Conservation (phyloP, 1,140 invertebrate genomes). For the Steinernema feltiae region DNA sequence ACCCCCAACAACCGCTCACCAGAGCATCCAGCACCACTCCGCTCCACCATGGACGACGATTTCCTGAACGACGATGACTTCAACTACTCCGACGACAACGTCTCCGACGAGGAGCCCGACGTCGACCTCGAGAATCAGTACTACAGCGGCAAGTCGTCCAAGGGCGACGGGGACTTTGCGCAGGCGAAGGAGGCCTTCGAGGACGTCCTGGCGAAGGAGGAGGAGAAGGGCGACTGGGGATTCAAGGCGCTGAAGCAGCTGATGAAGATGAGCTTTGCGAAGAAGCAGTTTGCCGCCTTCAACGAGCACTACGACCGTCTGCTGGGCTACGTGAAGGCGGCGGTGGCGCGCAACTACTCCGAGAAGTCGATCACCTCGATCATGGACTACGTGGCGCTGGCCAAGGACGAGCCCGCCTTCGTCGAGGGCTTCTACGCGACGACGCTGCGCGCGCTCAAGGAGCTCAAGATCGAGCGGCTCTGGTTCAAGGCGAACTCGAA, state of each 20-base stretch:
- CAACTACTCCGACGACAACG: constrained; percentile 62
- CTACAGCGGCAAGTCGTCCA: constrained; percentile 96
- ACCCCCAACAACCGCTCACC: too few relatives aligned
- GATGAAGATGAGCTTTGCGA: constrained; percentile 99
- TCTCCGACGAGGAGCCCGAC: constrained; percentile 74
- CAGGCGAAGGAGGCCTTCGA: constrained; percentile 91
- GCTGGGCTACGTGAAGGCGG: constrained; percentile 90
- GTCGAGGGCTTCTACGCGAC: constrained; percentile 99
- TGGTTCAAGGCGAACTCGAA: constrained; percentile 99
- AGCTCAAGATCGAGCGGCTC: constrained; percentile 95
- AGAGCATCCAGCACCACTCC: neutral
- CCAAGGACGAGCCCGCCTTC: constrained; percentile 78
- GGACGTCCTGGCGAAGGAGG: constrained; percentile 76
- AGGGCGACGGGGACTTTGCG: constrained; percentile 75
- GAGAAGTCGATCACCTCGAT: constrained; percentile 99
- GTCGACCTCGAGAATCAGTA: constrained; percentile 99
- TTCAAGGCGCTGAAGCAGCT: constrained; percentile 99
- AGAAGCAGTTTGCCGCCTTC: constrained; percentile 67
- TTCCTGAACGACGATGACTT: constrained; percentile 38
- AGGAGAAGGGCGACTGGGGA: constrained; percentile 99
- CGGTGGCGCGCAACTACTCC: constrained; percentile 95
- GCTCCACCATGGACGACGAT: constrained; percentile 22
- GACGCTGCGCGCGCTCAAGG: constrained; percentile 90
- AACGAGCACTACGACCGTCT: constrained; percentile 89
- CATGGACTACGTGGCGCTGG: constrained; percentile 94